Evolutionary conservation across 2,113 vertebrate genomes (phyloP).

Genomic region (Rhynchopsitta pachyrhyncha): DNA sequence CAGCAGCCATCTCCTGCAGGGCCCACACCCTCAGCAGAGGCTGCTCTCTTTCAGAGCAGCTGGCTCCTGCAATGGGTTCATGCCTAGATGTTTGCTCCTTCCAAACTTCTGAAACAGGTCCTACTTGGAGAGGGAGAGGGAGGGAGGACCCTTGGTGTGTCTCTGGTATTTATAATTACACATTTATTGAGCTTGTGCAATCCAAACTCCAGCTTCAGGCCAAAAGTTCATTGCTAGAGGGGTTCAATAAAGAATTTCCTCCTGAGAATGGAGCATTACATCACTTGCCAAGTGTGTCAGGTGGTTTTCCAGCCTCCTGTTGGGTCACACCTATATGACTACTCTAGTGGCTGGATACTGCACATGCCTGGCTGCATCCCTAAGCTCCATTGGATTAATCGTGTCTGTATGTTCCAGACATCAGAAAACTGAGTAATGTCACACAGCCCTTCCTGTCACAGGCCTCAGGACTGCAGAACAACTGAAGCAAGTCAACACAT

Average conservation of each 20-base stretch:
- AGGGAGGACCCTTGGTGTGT: not conserved
- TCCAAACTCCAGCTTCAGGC: constrained; percentile 58
- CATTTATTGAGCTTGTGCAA: constrained; percentile 61
- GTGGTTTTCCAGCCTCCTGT: constrained; percentile 35
- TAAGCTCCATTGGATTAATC: not conserved
- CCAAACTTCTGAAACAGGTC: constrained; percentile 36
- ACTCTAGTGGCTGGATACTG: not conserved
- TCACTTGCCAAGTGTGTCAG: constrained; percentile 62
- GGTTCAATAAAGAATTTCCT: constrained; percentile 63
- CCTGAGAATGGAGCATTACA: constrained; percentile 41
- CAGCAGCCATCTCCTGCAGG: constrained; percentile 50
- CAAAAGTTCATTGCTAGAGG: constrained; percentile 63
- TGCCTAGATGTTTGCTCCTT: not conserved
- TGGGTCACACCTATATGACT: constrained; percentile 26
- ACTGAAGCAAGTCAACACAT: not conserved
- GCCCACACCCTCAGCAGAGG: constrained; percentile 19
- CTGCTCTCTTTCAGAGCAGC: not conserved
- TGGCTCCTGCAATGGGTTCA: not conserved
- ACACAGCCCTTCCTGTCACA: not conserved
- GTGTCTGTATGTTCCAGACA: not conserved
- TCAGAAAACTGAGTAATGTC: not conserved
- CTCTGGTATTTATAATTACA: constrained; percentile 62
- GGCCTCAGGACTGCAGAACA: not conserved
- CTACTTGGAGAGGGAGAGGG: not conserved
- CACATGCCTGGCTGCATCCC: not conserved